phyloP scores from a whole-genome alignment of 2,113 vertebrate species.

The Circaetus cinerascens region DNA sequence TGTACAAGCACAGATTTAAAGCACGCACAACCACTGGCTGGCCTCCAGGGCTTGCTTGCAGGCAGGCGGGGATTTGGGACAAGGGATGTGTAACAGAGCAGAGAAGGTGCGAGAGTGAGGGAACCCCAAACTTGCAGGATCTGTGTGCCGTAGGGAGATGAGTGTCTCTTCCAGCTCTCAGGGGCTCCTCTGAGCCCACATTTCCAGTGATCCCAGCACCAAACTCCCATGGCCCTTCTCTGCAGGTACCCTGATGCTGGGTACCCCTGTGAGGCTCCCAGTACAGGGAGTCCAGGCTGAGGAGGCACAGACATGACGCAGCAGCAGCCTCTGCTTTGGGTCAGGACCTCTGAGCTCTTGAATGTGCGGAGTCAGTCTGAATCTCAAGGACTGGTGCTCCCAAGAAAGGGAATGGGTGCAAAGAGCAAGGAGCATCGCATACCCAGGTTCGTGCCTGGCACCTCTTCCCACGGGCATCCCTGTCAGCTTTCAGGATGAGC shows the following conservation, averaged over 20 bases:
- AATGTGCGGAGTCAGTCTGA: not conserved
- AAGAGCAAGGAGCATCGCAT: not conserved
- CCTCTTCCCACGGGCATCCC: not conserved
- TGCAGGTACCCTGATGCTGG: not conserved
- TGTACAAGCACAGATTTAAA: not conserved
- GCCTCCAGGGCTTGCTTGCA: not conserved
- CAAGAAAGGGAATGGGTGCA: not conserved
- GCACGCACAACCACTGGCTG: not conserved
- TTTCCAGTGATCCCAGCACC: not conserved
- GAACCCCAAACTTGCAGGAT: not conserved
- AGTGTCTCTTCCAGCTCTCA: not conserved
- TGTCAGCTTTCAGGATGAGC: not conserved
- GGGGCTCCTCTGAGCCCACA: not conserved
- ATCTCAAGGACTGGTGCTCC: not conserved
- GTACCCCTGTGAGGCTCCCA: not conserved
- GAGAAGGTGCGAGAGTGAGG: not conserved
- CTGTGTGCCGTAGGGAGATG: accelerated
- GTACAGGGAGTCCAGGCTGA: not conserved
- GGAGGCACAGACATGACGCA: not conserved
- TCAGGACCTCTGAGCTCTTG: not conserved
- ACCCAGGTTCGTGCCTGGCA: not conserved
- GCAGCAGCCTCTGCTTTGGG: not conserved
- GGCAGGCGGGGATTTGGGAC: not conserved
- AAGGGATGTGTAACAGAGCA: not conserved
- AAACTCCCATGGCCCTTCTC: not conserved